Evolutionary conservation across 2,113 vertebrate species (phyloP).

Genomic region (Cnemophilus loriae): DNA sequence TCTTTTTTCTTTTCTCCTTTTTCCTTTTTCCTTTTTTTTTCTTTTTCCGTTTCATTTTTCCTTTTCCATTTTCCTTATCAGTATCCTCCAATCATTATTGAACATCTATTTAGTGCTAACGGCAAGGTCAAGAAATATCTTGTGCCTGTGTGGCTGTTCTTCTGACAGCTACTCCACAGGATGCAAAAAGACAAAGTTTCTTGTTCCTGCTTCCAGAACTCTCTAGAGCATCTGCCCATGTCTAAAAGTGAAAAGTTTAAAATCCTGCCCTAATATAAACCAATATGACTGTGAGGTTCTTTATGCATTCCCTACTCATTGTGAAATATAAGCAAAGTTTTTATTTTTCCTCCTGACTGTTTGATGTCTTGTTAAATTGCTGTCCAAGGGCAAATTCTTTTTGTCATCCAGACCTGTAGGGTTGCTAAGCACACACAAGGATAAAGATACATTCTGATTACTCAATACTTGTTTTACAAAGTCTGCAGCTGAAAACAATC

Average conservation of each 20-base stretch:
- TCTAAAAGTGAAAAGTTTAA: slow-evolving; percentile 4
- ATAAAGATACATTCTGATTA: slow-evolving; percentile 59
- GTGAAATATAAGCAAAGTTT: not conserved
- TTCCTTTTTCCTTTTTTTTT: too few relatives aligned
- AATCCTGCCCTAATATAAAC: not conserved
- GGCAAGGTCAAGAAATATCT: not conserved
- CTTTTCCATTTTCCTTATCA: not conserved
- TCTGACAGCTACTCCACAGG: not conserved
- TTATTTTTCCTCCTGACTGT: not conserved
- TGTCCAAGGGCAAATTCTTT: slow-evolving; percentile 49
- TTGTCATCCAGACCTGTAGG: slow-evolving; percentile 53
- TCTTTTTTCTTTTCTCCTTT: too few relatives aligned
- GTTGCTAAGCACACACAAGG: slow-evolving; percentile 50
- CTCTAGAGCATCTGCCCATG: not conserved
- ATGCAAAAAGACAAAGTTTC: not conserved
- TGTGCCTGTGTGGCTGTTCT: not conserved
- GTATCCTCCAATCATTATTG: not conserved
- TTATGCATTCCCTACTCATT: not conserved
- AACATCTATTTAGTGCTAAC: not conserved
- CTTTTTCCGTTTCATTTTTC: not conserved
- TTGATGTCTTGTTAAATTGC: slow-evolving; percentile 42
- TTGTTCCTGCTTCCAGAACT: not conserved
- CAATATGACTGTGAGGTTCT: not conserved
- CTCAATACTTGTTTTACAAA: slow-evolving; percentile 71
- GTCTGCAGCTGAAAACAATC: slow-evolving; percentile 52